phyloP scores from a whole-genome alignment of 1,140 invertebrate species.

The Drosophila watanabei region DNA sequence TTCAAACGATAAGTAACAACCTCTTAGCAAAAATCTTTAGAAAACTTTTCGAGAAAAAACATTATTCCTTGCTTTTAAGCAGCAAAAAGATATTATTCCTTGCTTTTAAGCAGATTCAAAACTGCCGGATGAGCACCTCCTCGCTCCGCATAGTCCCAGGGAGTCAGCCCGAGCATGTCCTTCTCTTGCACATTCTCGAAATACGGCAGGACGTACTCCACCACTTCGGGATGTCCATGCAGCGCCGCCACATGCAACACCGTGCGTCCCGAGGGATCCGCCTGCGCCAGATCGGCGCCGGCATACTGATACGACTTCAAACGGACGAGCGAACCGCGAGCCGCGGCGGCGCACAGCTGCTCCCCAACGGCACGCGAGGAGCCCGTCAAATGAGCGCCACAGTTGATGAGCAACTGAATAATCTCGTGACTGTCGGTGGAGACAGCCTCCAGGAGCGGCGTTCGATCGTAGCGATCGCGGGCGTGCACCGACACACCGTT shows the following conservation, averaged over 20 bases:
- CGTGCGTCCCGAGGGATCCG: conserved; percentile 88
- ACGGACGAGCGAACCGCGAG: conserved; percentile 87
- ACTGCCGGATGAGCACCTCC: conserved; percentile 67
- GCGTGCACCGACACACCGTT: conserved; percentile 95
- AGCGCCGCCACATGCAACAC: conserved; percentile 88
- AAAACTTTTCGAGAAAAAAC: not conserved
- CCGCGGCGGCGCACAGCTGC: conserved; percentile 88
- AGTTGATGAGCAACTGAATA: conserved; percentile 88
- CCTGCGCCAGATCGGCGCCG: conserved; percentile 88
- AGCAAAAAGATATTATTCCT: conserved; percentile 1
- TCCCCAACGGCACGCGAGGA: conserved; percentile 87
- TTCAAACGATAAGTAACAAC: not conserved
- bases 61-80: conserved; percentile 17
- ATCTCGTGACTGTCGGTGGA: conserved; percentile 88
- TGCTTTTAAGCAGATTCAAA: conserved; percentile 38
- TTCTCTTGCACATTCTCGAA: conserved; percentile 71
- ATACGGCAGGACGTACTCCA: conserved; percentile 86
- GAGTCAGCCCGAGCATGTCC: conserved; percentile 86
- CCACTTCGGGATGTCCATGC: conserved; percentile 83
- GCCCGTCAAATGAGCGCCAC: conserved; percentile 89
- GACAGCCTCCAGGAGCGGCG: conserved; percentile 89
- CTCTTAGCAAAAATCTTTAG: not conserved
- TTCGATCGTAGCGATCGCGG: conserved; percentile 86
- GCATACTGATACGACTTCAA: conserved; percentile 88
- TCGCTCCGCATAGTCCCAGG: conserved; percentile 86